phyloP scores from a whole-genome alignment of 2,888 invertebrate genomes.

The Eulithis testata region DNA sequence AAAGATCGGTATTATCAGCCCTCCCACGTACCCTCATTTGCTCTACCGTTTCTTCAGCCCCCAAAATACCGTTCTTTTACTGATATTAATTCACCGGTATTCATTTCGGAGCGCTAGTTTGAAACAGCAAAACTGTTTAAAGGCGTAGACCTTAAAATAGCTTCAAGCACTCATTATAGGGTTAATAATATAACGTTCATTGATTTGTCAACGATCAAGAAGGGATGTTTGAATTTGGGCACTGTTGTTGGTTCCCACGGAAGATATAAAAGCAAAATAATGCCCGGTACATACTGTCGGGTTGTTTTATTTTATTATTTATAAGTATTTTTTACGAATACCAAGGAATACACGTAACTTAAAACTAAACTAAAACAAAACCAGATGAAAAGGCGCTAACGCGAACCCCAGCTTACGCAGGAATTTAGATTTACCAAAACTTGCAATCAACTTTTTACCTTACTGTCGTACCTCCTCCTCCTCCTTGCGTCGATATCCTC shows the following conservation, averaged over 20 bases:
- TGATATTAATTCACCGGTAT: conserved; percentile 47
- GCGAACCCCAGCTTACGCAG: too few species aligned
- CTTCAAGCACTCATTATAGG: neutral
- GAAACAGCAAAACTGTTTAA: neutral
- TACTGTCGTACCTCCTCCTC: too few species aligned
- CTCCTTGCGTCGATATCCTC: too few species aligned
- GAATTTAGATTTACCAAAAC: too few species aligned
- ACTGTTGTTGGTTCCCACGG: neutral
- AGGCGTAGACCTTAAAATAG: neutral
- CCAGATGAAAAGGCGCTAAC: too few species aligned
- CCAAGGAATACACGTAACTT: too few species aligned
- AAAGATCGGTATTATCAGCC: conserved; percentile 23
- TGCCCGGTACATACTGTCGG: too few species aligned
- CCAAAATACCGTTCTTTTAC: conserved; percentile 29
- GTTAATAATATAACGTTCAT: conserved; percentile 11
- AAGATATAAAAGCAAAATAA: too few species aligned
- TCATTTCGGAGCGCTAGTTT: conserved; percentile 45
- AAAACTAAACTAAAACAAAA: too few species aligned
- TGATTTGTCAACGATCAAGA: conserved; percentile 18
- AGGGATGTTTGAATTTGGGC: conserved; percentile 4
- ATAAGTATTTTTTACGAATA: too few species aligned
- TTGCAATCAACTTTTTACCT: too few species aligned
- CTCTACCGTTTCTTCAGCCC: neutral
- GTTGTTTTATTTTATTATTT: too few species aligned
- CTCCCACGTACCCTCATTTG: conserved; percentile 8